These are phyloP conservation scores for Harpalus rufipes DNA, from an alignment of 2,888 invertebrate species.

Conservation along the genomic window DNA sequence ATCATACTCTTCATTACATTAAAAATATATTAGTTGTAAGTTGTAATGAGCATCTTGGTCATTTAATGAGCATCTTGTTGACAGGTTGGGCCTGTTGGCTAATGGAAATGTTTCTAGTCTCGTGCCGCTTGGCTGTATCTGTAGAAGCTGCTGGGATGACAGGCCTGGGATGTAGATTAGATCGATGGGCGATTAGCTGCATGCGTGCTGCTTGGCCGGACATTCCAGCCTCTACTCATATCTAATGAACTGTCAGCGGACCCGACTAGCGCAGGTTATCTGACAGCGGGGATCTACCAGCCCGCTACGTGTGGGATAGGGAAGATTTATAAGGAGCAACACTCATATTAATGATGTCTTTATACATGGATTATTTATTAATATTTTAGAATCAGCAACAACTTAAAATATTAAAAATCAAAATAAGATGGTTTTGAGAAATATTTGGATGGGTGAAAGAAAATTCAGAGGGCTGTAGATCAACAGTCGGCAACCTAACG, in stretches of 20 bases:
- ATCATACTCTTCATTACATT: too few relatives aligned
- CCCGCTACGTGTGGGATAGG: neutral
- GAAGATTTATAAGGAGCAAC: neutral
- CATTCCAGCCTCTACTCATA: conserved; percentile 74
- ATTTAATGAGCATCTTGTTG: neutral
- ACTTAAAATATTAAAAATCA: neutral
- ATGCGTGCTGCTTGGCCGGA: conserved; percentile 68
- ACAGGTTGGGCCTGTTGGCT: neutral
- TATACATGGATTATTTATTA: neutral
- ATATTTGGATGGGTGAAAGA: too few relatives aligned
- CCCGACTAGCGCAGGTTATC: conserved; percentile 63
- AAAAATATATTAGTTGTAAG: neutral
- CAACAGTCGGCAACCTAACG: too few relatives aligned
- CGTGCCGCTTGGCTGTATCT: neutral
- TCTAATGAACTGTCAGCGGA: conserved; percentile 74
- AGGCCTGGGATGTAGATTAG: conserved; percentile 52
- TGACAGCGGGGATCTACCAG: conserved; percentile 66
- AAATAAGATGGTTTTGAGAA: too few relatives aligned
- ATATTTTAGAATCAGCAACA: neutral
- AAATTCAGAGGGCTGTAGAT: too few relatives aligned
- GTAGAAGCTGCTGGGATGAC: conserved; percentile 51
- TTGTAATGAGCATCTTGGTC: neutral
- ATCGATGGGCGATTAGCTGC: conserved; percentile 54
- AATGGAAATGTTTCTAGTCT: conserved; percentile 47
- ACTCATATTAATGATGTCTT: neutral